Percentiles rank a stretch among this genome's conserved stretches.
phyloP scores from a whole-genome alignment of 2,888 invertebrate species.

The Leptopilina syphax region DNA sequence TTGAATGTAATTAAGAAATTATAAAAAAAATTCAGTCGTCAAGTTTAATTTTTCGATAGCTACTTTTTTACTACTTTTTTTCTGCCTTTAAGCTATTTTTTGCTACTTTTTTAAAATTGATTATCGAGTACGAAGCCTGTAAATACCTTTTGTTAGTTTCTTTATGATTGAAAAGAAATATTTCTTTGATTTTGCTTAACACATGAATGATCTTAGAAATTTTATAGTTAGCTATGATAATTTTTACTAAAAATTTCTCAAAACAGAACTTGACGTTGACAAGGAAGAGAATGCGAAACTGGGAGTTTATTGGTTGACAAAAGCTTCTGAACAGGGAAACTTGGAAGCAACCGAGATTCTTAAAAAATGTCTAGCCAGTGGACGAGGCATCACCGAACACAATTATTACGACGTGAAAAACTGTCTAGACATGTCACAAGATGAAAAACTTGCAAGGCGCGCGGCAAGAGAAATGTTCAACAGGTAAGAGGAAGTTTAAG shows the following conservation, averaged over 20 bases:
- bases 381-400: constrained; percentile 85
- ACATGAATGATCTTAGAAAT: too few species aligned
- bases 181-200: too few species aligned
- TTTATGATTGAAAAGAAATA: too few species aligned
- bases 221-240: not conserved
- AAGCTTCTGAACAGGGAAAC: constrained; percentile 95
- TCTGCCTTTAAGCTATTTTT: too few species aligned
- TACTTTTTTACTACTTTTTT: too few species aligned
- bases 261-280: constrained; percentile 82
- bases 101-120: too few species aligned
- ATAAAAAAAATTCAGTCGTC: too few species aligned
- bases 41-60: too few species aligned
- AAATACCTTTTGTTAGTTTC: too few species aligned
- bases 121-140: too few species aligned
- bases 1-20: too few species aligned
- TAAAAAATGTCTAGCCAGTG: constrained; percentile 84
- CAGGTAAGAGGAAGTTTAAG: constrained; percentile 77
- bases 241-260: constrained; percentile 11
- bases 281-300: constrained; percentile 87
- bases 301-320: constrained; percentile 94
- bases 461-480: constrained; percentile 93
- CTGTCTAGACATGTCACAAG: constrained; percentile 89
- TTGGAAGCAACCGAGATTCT: constrained; percentile 90
- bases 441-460: constrained; percentile 91
- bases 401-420: constrained; percentile 86